Base-by-base conservation (phyloP, 92 coral and sea anemone genomes). In the Desmophyllum pertusum region DNA sequence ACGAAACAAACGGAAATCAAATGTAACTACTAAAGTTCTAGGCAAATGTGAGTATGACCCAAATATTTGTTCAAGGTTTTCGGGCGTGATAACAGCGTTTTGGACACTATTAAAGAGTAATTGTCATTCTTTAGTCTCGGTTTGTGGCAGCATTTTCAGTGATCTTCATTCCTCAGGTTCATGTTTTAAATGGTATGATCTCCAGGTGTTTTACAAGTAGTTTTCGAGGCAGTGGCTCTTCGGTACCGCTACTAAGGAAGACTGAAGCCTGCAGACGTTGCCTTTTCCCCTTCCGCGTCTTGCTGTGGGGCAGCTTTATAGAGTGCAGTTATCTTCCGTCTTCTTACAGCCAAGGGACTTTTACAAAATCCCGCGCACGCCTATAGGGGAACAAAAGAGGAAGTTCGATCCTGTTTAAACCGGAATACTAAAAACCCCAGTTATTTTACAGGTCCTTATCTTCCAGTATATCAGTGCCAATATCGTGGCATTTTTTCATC, bases 111-210 rank as follows among this genome's bases (percentile, higher is more conserved):
- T 43, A 8, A 50, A 29, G 19, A 46, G 76, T 23, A 45, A 48
- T 46, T 67, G 74, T 9, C 35, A 14, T 25, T 36, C 66, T n/a
- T 67, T 41, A 57, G 48, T 37, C 5, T 42, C 38, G 2, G 25
- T 10, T 38, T 41, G 3, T 10, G 30, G 5, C 35, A 10, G 3
- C 72, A 62, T 64, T 38, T 43, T 78, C n/a, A n/a, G n/a, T n/a
- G n/a, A n/a, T n/a, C n/a, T n/a, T n/a, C 72, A 61, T 77, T 76
- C 66, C 73, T 67, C 45, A 59, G 25, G 33, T 59, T 59, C 65
- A 3, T 27, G 13, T 21, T 3, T 14, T 59, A 1, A 59, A 15
- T 23, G 2, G 63, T 6, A 23, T 23, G 35, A 59, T 15, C 35
- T 25, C 0, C 65, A 59, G 27, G 35, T 59, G 13, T 59, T 59